Conservation (phyloP, 1,140 invertebrate species). For the Camponotus floridanus region DNA sequence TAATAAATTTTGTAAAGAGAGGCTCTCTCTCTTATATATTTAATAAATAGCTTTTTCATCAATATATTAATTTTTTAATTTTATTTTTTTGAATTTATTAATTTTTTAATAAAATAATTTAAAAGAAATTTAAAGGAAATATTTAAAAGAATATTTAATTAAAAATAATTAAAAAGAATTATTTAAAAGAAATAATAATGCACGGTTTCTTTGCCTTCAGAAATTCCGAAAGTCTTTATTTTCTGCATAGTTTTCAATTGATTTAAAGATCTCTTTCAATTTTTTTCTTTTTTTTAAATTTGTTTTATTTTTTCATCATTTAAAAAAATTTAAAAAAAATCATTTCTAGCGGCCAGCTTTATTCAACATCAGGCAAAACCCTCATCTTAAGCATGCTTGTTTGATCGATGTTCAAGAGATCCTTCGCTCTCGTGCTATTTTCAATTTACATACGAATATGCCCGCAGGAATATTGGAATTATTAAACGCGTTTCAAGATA, state of each 20-base stretch:
- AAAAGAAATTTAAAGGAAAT: too few species aligned
- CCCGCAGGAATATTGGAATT: slow-evolving; percentile 67
- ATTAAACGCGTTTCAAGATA: slow-evolving; percentile 64
- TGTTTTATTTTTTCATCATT: neutral
- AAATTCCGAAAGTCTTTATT: neutral
- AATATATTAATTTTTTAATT: neutral
- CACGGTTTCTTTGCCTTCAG: neutral
- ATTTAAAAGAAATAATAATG: neutral
- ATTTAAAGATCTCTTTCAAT: neutral
- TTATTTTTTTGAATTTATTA: too few species aligned
- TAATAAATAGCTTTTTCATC: neutral
- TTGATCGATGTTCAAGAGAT: neutral
- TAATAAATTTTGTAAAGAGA: neutral
- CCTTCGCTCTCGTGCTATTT: slow-evolving; percentile 16
- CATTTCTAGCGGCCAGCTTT: neutral
- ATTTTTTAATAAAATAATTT: too few species aligned
- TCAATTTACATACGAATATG: slow-evolving; percentile 74
- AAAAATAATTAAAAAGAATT: too few species aligned
- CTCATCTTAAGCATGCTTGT: neutral
- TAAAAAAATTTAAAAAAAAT: neutral
- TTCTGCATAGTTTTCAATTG: neutral
- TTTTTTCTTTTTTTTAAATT: neutral
- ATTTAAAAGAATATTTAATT: too few species aligned
- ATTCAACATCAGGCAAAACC: neutral
- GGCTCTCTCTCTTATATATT: too few species aligned